Evolutionary conservation across 2,888 invertebrate genomes (phyloP), one percentile per base, ranked within the genome.

Genomic region (Microdon myrmicae): DNA sequence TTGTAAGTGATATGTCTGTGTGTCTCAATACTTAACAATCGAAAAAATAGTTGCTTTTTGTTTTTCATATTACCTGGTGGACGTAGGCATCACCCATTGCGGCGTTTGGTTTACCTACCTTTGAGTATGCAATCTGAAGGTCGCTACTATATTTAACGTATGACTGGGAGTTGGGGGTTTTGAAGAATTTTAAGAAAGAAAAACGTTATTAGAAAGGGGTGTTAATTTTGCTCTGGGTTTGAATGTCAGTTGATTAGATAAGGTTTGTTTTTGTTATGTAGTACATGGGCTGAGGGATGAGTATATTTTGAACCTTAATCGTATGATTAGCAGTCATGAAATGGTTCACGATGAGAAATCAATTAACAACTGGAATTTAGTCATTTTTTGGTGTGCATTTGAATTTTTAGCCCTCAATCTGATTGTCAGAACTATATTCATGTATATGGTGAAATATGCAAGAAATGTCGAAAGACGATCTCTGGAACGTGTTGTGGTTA

Each of bases 51-150:
- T n/a, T n/a, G n/a, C n/a, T n/a, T n/a, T n/a, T n/a, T n/a, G n/a
- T n/a, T n/a, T n/a, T n/a, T 17, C 14, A 9, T 49, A 8, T 64
- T 64, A 64, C 64, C 64, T 64, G 47, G 22, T 43, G 56, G 45
- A 56, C 56, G 37, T 51, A 44, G 39, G 39, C 25, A 26, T 5
- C 17, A 28, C 22, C 23, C n/a, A 19, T 41, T 38, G 55, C n/a
- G n/a, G n/a, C 49, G 31, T 49, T 61, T 31, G 32, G 32, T 37
- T 58, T 64, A 64, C 64, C 64, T 64, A 64, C 64, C 64, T 64
- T 64, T 25, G 58, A 43, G 43, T 47, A 58, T 41, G 64, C 58
- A 51, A 64, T 43, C 37, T 58, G 41, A 32, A 34, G 47, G 41
- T 64, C 58, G 16, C 45, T 58, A 53, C 47, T 64, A 37, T 58